Base-by-base conservation (phyloP, 1,140 invertebrate genomes). In the Drosophila quadrilineata region DNA sequence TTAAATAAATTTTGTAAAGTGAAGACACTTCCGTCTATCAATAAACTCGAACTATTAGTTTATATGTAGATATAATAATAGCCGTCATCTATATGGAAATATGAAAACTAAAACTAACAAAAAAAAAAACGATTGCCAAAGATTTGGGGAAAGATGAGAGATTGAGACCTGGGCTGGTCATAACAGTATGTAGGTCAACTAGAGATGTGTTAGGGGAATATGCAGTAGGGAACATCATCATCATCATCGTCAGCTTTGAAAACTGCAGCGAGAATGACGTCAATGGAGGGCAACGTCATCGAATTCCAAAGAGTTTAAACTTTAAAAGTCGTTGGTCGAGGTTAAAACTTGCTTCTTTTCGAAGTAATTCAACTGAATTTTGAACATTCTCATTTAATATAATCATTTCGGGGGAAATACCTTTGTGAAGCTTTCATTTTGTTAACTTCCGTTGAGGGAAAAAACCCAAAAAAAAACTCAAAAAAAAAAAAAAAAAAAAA, bases 281-380 rank as follows among this genome's bases (percentile, higher is more conserved):
- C 71, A 80, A 52, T n/a, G n/a, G n/a, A n/a, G n/a, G n/a, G 35
- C 16, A 14, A 33, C 5, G 50, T 43, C 45, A 62, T 35, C 36
- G 46, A 41, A 29, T 50, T 26, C 22, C 26, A 50, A 24, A 35
- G 31, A n/a, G n/a, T n/a, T n/a, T n/a, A n/a, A n/a, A n/a, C n/a
- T 50, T 64, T 56, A 31, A 29, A 53, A 22, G 41, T 35, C 57
- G 60, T 54, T 65, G 53, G 38, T 52, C 72, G 48, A 76, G 72
- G 62, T 10, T 58, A 50, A 50, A 68, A 58, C 63, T 60, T 46
- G 53, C 21, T 60, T 53, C n/a, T n/a, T n/a, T n/a, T n/a, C n/a
- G n/a, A n/a, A n/a, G n/a, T 58, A 73, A 79, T 82, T 85, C 70
- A 54, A 46, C 36, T 71, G 79, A 84, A 85, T 79, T 77, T 74